Percentiles rank a stretch among this genome's conserved stretches.
These are phyloP conservation scores for Coturnix japonica DNA, from an alignment of 2,113 vertebrate genomes.

Conservation along the genomic window DNA sequence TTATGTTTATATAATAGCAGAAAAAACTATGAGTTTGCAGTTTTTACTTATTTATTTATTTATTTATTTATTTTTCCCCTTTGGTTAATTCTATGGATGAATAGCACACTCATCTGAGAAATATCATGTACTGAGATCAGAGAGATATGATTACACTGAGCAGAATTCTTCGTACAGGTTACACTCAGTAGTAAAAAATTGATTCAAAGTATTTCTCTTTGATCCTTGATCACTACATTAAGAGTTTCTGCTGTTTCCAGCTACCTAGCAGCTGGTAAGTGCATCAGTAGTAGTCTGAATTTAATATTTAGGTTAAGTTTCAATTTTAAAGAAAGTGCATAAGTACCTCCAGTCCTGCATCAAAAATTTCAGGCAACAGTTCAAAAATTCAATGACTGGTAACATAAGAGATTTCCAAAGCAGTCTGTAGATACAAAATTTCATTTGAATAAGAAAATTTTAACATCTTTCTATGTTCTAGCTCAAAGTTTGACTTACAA, in stretches of 20 bases:
- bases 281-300: background rate
- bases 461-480: background rate
- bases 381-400: background rate
- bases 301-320: background rate
- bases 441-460: conserved; percentile 9
- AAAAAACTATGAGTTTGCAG: too few species aligned
- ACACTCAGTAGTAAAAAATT: background rate
- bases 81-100: background rate
- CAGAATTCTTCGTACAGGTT: background rate
- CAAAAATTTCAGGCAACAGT: background rate
- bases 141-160: background rate
- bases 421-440: background rate
- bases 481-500: background rate
- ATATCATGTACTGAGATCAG: background rate
- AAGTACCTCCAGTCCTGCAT: background rate
- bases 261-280: background rate
- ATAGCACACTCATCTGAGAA: background rate
- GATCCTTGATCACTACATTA: background rate
- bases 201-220: background rate
- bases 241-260: background rate
- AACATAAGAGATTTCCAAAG: background rate
- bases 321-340: background rate
- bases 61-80: background rate
- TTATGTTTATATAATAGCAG: background rate
- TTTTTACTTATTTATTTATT: too few species aligned